Conservation (phyloP, 2,797 vertebrate genomes). For the Gila robusta region DNA sequence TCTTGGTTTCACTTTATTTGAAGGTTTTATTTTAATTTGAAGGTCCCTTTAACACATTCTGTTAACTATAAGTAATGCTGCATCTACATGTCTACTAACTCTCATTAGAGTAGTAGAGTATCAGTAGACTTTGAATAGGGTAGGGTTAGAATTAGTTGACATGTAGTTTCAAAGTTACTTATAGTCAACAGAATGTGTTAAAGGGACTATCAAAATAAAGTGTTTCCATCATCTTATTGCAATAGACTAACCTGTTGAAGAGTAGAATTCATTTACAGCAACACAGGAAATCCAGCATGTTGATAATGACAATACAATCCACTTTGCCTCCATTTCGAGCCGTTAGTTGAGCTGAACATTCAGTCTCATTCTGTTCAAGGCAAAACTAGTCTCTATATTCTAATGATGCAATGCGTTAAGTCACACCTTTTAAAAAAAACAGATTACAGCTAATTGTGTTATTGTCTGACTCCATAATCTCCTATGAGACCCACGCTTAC, state of each 20-base stretch:
- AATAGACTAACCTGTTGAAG: constrained; percentile 57
- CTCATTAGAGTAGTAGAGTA: too few species aligned
- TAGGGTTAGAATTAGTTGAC: too few species aligned
- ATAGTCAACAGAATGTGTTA: too few species aligned
- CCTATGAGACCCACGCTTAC: not conserved
- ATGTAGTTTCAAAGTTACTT: too few species aligned
- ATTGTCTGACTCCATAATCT: constrained; percentile 3
- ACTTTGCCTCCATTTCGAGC: constrained; percentile 19
- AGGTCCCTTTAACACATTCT: too few species aligned
- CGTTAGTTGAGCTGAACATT: not conserved
- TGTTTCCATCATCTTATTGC: too few species aligned
- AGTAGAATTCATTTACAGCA: constrained; percentile 59
- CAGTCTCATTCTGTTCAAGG: not conserved
- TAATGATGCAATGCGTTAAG: not conserved
- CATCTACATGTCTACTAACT: too few species aligned
- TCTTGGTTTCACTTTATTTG: not conserved
- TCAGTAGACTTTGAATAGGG: too few species aligned
- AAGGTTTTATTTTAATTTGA: too few species aligned
- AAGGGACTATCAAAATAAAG: too few species aligned
- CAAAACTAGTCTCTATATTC: not conserved
- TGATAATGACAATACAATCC: constrained; percentile 36
- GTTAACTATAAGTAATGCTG: too few species aligned
- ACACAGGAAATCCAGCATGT: constrained; percentile 33
- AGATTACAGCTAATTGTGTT: constrained; percentile 24
- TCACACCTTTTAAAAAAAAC: not conserved